Evolutionary conservation across 2,888 invertebrate genomes (phyloP), one percentile per base, ranked within the genome.

Genomic region (Ennomos quercinarius): DNA sequence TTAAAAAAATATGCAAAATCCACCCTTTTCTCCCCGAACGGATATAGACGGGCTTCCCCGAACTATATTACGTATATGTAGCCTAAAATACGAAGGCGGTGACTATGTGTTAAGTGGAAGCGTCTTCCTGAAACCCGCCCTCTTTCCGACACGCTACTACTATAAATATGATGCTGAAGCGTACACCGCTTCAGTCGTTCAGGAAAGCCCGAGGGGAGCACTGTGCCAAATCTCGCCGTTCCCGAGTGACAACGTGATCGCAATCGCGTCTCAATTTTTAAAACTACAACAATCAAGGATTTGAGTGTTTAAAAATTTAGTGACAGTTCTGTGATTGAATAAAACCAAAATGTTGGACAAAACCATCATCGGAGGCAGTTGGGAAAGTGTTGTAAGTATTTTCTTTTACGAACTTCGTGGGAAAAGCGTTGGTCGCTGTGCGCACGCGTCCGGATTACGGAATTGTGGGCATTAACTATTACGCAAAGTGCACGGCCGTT

Each of bases 321-420:
- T 78, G 76, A 68, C 63, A 68, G 73, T 73, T 74, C 64, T 52
- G 72, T 71, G 74, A 70, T 63, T 48, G 8, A 38, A 55, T 17
- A 27, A 37, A 61, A 53, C 12, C 70, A 84, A 77, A 42, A 92
- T 91, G 91, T 84, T 92, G 91, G 92, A 92, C 84, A 90, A 87
- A 76, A 81, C 84, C 49, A 80, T 87, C 64, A 64, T 91, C 66
- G 91, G 92, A 63, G 89, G 89, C 75, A 92, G 92, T 81, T 91
- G 90, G 92, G 92, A 92, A 76, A 92, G 91, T 73, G 90, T 92
- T 84, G 91, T 92, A 81, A 87, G 92, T 89, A 66, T 40, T 49
- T 62, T 61, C 46, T 63, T n/a, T 13, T 58, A 36, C 9, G 67
- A 62, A 58, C 67, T 61, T 57, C 55, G 58, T 56, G 60, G 35